These are phyloP conservation scores for Fulmarus glacialis DNA, from an alignment of 2,113 vertebrate species.

Conservation along the genomic window DNA sequence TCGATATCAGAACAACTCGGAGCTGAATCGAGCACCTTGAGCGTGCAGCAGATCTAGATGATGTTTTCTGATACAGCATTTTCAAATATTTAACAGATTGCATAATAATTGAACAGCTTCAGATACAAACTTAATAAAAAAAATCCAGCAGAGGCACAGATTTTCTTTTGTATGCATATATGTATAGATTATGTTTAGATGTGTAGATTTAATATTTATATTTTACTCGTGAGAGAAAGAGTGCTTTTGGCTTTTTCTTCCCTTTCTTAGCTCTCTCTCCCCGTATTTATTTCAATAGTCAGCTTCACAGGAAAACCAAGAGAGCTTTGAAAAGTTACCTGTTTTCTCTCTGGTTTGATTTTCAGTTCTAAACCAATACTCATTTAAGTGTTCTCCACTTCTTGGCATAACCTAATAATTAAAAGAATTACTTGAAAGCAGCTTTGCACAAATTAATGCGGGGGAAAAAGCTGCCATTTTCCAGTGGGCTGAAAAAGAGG, in stretches of 20 bases:
- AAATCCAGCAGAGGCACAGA: neutral
- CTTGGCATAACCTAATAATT: slow-evolving; percentile 19
- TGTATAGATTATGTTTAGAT: neutral
- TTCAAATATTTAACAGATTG: neutral
- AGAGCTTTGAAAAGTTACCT: neutral
- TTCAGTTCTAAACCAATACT: neutral
- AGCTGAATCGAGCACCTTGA: neutral
- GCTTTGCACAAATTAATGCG: slow-evolving; percentile 19
- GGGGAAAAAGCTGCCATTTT: neutral
- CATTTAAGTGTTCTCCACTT: neutral
- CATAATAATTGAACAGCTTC: neutral
- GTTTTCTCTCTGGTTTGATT: neutral
- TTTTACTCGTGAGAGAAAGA: neutral
- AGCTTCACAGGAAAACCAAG: neutral
- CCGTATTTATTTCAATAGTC: neutral
- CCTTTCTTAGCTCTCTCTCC: neutral
- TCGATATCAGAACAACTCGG: rapidly evolving
- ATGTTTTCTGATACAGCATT: neutral
- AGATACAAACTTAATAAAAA: neutral
- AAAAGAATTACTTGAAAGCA: slow-evolving; percentile 31
- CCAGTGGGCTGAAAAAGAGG: slow-evolving; percentile 14
- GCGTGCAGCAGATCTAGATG: neutral
- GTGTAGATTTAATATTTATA: slow-evolving; percentile 38
- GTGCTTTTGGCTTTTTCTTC: neutral
- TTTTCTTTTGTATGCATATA: neutral